These are phyloP conservation scores for Myotis vivesi DNA, from an alignment of 2,797 vertebrate species.

Conservation along the genomic window DNA sequence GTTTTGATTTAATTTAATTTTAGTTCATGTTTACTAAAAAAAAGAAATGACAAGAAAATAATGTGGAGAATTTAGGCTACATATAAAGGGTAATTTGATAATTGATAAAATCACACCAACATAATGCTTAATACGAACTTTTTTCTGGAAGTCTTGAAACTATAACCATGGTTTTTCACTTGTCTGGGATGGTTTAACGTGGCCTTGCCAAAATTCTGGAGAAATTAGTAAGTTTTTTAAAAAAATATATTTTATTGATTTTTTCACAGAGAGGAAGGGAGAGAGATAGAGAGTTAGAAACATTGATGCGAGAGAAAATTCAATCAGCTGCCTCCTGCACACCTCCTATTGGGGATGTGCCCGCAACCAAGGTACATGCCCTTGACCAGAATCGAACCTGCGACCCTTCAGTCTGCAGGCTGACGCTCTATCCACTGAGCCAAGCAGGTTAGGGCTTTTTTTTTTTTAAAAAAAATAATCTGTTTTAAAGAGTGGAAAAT, in stretches of 20 bases:
- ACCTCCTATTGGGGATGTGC: too few species aligned
- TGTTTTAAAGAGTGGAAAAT: constrained; percentile 38
- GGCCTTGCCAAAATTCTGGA: neutral
- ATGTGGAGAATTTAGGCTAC: constrained; percentile 5
- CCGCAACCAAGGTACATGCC: too few species aligned
- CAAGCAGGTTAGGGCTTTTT: too few species aligned
- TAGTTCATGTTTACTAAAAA: constrained; percentile 8
- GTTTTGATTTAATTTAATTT: neutral
- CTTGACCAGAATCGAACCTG: too few species aligned
- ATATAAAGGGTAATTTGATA: neutral
- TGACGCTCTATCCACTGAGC: too few species aligned
- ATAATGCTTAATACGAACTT: neutral
- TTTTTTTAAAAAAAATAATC: neutral
- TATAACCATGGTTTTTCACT: neutral
- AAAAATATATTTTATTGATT: too few species aligned
- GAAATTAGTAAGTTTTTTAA: neutral
- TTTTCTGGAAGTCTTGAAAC: constrained; percentile 35
- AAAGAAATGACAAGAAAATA: neutral
- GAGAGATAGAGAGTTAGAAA: too few species aligned
- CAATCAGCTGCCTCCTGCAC: too few species aligned
- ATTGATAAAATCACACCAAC: neutral
- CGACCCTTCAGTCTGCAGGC: too few species aligned
- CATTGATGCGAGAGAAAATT: too few species aligned
- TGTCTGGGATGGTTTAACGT: constrained; percentile 17
- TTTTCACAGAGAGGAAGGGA: too few species aligned